These are phyloP conservation scores for Scelioninae gen. 2 DNA, from an alignment of 2,888 invertebrate genomes.

Conservation along the genomic window DNA sequence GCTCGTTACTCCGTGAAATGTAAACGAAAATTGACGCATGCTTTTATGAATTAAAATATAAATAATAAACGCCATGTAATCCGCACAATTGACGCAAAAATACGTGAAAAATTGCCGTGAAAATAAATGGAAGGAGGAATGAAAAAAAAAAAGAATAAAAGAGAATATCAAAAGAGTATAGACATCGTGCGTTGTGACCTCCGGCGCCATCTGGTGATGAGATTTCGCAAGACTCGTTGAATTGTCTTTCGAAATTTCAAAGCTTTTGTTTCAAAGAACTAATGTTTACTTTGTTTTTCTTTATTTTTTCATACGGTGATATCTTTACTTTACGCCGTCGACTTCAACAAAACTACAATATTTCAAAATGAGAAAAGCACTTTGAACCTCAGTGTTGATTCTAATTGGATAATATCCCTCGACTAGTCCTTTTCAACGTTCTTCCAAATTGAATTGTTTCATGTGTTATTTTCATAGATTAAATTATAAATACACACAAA, in stretches of 20 bases:
- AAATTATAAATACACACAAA: constrained; percentile 70
- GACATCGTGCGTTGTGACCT: constrained; percentile 15
- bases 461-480: constrained; percentile 61
- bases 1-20: constrained; percentile 10
- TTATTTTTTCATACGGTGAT: background rate
- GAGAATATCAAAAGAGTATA: background rate
- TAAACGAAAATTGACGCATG: constrained; percentile 20
- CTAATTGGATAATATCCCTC: constrained; percentile 36
- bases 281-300: constrained; percentile 15
- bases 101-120: background rate
- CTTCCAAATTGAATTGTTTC: constrained; percentile 33
- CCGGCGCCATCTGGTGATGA: background rate
- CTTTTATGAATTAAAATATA: too few species aligned
- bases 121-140: constrained; percentile 3
- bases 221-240: background rate
- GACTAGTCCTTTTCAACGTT: constrained; percentile 44
- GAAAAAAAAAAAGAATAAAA: constrained; percentile 3
- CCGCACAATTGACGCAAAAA: background rate
- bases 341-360: constrained; percentile 14
- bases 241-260: background rate
- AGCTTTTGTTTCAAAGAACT: constrained; percentile 8
- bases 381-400: background rate
- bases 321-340: background rate
- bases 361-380: constrained; percentile 8
- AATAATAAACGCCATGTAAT: too few species aligned